Evolutionary conservation across 2,113 vertebrate species (phyloP).

Genomic region (Isurus oxyrinchus): DNA sequence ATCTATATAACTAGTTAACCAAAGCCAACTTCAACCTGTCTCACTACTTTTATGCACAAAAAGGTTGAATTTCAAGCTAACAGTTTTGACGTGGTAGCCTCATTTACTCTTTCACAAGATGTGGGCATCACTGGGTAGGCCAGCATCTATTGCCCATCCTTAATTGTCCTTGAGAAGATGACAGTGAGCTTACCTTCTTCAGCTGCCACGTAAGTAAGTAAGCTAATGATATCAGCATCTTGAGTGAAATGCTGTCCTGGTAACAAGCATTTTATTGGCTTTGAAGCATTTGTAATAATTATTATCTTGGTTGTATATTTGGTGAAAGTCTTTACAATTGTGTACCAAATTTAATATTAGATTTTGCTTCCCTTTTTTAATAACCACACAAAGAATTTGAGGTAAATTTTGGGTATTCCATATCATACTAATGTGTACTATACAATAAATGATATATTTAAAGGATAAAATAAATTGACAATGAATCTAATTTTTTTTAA

Average conservation of each 20-base stretch:
- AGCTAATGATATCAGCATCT: neutral
- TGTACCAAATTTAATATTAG: neutral
- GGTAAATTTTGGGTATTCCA: neutral
- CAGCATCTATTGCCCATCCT: no score
- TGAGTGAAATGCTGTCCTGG: neutral
- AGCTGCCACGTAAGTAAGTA: neutral
- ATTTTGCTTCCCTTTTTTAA: neutral
- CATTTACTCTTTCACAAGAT: no score
- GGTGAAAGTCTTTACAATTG: neutral
- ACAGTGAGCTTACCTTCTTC: no score
- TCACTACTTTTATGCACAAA: neutral
- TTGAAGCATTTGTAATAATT: neutral
- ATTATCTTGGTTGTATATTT: neutral
- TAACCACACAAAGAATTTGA: neutral
- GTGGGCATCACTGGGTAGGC: no score
- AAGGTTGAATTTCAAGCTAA: neutral
- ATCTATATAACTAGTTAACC: neutral
- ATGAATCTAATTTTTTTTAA: neutral
- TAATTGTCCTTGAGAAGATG: no score
- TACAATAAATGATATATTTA: neutral
- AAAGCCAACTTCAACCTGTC: neutral
- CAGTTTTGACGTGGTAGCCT: neutral
- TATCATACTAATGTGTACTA: neutral
- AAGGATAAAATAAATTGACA: neutral
- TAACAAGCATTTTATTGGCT: neutral